phyloP scores from a whole-genome alignment of 2,797 vertebrate genomes.

The Enteromius fasciolatus region DNA sequence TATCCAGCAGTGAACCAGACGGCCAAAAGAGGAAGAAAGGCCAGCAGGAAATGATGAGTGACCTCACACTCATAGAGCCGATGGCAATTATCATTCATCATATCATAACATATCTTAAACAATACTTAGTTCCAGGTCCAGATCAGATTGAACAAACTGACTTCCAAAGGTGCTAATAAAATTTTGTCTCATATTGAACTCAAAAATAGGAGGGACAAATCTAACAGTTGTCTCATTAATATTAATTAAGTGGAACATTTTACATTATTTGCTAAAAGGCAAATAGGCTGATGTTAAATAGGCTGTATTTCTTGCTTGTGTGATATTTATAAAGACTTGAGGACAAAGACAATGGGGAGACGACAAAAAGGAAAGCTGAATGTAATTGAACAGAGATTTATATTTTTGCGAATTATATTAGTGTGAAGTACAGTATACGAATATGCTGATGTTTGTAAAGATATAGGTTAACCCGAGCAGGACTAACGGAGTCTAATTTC shows the following conservation, averaged over 20 bases:
- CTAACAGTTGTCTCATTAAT: not conserved
- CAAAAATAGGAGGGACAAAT: not conserved
- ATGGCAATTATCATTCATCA: constrained; percentile 41
- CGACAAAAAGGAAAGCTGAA: not conserved
- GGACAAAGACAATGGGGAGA: not conserved
- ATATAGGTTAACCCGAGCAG: constrained; percentile 13
- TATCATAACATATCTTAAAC: constrained; percentile 1
- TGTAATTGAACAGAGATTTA: constrained; percentile 26
- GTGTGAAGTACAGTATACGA: not conserved
- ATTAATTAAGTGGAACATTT: not conserved
- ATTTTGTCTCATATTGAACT: not conserved
- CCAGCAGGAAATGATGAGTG: constrained; percentile 20
- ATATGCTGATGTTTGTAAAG: constrained; percentile 11
- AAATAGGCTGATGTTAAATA: not conserved
- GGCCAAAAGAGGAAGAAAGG: constrained; percentile 29
- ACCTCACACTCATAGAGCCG: not conserved
- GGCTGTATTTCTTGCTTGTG: not conserved
- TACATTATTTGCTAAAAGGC: not conserved
- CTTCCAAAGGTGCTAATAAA: not conserved
- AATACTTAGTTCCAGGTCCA: not conserved
- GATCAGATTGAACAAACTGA: constrained; percentile 13
- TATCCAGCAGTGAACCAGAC: constrained; percentile 28
- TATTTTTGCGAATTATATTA: not conserved
- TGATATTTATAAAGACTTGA: not conserved
- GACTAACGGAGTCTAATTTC: constrained; percentile 17